Conservation (phyloP, 2,797 vertebrate species). For the Oreochromis mossambicus region DNA sequence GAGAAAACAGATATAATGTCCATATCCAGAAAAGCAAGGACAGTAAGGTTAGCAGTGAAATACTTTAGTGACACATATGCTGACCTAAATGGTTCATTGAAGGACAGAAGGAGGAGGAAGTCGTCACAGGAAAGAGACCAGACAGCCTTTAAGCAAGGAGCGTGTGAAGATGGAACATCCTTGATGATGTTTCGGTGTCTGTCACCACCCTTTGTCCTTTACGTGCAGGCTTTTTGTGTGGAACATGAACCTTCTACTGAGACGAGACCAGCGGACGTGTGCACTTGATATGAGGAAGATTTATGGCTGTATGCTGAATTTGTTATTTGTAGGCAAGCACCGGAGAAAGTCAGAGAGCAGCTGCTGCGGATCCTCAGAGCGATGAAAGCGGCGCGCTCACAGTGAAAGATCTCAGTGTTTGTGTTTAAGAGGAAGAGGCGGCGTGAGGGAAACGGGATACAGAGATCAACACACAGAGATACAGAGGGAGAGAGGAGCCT, state of each 20-base stretch:
- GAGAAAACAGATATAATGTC: neutral
- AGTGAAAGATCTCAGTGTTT: conserved; percentile 55
- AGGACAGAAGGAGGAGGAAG: neutral
- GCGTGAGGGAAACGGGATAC: conserved; percentile 37
- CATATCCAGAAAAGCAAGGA: neutral
- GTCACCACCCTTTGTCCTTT: neutral
- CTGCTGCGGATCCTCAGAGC: conserved; percentile 35
- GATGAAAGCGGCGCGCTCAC: conserved; percentile 23
- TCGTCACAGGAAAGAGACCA: neutral
- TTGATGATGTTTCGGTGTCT: neutral
- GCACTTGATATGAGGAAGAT: conserved; percentile 11
- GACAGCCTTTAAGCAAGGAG: neutral
- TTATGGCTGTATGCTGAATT: conserved; percentile 21
- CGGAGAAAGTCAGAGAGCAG: conserved; percentile 25
- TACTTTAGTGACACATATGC: neutral
- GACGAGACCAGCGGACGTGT: neutral
- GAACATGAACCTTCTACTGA: neutral
- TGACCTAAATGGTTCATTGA: neutral
- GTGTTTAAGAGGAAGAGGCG: conserved; percentile 43
- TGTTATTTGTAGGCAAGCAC: conserved; percentile 40
- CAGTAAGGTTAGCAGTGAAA: neutral
- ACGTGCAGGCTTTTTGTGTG: neutral
- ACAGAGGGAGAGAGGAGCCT: conserved; percentile 45
- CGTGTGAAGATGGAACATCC: neutral
- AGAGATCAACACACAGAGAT: conserved; percentile 55